phyloP scores from a whole-genome alignment of 2,797 vertebrate species.

The Clarias laeviceps region DNA sequence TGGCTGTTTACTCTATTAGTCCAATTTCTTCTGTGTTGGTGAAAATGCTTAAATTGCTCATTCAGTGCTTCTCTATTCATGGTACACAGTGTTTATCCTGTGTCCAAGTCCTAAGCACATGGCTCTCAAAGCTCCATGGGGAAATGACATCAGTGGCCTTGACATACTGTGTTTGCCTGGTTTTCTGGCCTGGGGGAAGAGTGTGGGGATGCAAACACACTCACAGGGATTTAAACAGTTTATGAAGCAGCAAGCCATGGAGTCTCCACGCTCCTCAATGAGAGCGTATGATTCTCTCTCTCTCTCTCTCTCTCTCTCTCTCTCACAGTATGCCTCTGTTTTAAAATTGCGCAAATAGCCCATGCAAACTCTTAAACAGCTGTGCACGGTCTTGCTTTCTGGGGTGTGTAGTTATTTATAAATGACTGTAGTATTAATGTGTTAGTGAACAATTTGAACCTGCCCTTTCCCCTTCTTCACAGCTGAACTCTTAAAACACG shows the following conservation, averaged over 20 bases:
- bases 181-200: neutral
- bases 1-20: conserved; percentile 12
- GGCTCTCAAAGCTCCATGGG: conserved; percentile 38
- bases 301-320: neutral
- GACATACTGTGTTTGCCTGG: conserved; percentile 60
- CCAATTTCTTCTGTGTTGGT: conserved; percentile 32
- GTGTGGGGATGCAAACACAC: neutral
- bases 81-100: conserved; percentile 50
- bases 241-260: neutral
- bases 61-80: conserved; percentile 51
- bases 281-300: neutral
- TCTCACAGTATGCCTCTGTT: conserved; percentile 36
- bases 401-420: conserved; percentile 35
- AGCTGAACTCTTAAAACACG: conserved; percentile 39
- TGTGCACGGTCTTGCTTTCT: conserved; percentile 19
- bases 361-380: neutral
- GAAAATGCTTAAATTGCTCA: conserved; percentile 27
- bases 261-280: neutral
- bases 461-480: conserved; percentile 50
- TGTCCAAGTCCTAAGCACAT: conserved; percentile 43
- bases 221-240: conserved; percentile 27
- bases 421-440: conserved; percentile 28
- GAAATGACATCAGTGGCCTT: conserved; percentile 62
- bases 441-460: conserved; percentile 15
- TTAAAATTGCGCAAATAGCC: conserved; percentile 19